Evolutionary conservation across 2,797 vertebrate genomes (phyloP).

Genomic region (Prionace glauca): DNA sequence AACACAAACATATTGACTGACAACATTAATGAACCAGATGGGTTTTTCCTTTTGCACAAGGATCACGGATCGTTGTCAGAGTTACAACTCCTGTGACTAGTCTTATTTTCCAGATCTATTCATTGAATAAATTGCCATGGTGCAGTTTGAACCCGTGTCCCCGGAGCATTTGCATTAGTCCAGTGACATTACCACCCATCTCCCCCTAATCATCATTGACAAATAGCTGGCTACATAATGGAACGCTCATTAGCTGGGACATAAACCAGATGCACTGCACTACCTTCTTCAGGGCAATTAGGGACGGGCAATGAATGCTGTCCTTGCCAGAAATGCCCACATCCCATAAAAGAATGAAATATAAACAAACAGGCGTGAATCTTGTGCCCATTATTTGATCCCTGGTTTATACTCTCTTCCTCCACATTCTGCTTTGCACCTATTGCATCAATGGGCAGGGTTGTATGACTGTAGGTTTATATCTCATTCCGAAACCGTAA

Average conservation of each 20-base stretch:
- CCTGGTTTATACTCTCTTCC: neutral
- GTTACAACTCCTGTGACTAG: neutral
- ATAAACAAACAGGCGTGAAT: neutral
- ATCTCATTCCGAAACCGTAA: too few species aligned
- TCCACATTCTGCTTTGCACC: neutral
- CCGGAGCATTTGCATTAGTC: neutral
- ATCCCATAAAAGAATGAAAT: neutral
- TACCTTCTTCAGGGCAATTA: neutral
- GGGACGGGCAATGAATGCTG: neutral
- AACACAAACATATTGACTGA: too few species aligned
- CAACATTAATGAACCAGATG: neutral
- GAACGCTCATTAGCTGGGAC: neutral
- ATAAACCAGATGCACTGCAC: too few species aligned
- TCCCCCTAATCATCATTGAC: neutral
- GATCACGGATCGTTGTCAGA: neutral
- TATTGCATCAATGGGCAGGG: neutral
- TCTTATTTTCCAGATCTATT: neutral
- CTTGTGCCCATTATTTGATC: neutral
- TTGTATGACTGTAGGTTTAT: too few species aligned
- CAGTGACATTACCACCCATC: neutral
- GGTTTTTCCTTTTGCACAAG: neutral
- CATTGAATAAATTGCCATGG: neutral
- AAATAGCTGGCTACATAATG: neutral
- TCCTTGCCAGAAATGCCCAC: neutral
- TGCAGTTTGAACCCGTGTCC: neutral